Base-by-base conservation (phyloP, 2,888 invertebrate species). In the Tetanocera ferruginea region DNA sequence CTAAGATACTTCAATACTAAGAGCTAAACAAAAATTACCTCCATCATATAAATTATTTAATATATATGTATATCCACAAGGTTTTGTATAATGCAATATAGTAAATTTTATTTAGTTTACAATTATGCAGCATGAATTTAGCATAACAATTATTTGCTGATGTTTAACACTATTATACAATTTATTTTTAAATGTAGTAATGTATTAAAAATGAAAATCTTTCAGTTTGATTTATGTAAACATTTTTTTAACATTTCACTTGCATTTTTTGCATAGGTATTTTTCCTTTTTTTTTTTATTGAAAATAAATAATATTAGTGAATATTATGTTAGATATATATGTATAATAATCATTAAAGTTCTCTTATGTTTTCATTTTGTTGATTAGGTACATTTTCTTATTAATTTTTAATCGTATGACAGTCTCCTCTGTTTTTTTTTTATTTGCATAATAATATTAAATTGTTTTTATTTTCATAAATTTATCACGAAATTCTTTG, bases 361-460 rank as follows among this genome's bases (percentile, higher is more conserved):
- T 55, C 75, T 74, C 66, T 74, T 74, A 52, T 51, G 49, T 34
- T 66, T 74, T 75, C 67, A 55, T 75, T 28, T 67, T 66, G 19
- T 75, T 52, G 57, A 51, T 74, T 75, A 75, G 75, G 75, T 75
- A 75, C 75, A 66, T 74, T 72, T 71, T 71, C 17, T 62, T 62
- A 73, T 66, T 67, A 75, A 67, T 76, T 78, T 77, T 70, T 67
- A 78, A 81, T 78, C 76, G 76, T 80, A 78, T 82, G 82, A 83
- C 83, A 83, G 82, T 83, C 83, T 83, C 83, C 81, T 82, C 81
- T 82, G 81, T 73, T 81, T 78, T 77, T 72, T 78, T 80, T 76
- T 66, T 70, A 76, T 76, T 49, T 67, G 55, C 28, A 69, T 55
- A 57, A 73, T 78, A 78, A 79, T 81, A 80, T 78, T 77, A 80